Conservation (phyloP, 2,113 vertebrate genomes). For the Pomatostomus ruficeps region DNA sequence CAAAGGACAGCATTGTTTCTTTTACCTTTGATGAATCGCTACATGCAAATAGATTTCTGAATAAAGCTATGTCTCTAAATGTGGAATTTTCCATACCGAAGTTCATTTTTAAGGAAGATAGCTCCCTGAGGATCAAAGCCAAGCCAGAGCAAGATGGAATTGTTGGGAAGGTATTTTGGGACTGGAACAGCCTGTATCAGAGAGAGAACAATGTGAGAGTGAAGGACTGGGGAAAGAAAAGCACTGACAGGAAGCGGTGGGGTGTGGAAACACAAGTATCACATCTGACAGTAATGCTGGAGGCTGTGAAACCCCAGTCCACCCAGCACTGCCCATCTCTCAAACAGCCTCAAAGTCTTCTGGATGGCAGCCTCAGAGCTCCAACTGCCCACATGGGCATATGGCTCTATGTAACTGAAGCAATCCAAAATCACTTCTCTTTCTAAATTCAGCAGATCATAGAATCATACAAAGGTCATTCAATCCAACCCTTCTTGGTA, state of each 20-base stretch:
- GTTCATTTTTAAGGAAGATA: neutral
- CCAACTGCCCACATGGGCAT: neutral
- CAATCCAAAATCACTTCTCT: neutral
- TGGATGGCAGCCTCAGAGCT: neutral
- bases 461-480: neutral
- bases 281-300: neutral
- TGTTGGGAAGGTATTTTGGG: neutral
- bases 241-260: neutral
- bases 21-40: neutral
- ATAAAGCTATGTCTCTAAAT: neutral
- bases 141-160: neutral
- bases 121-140: neutral
- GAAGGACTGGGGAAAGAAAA: neutral
- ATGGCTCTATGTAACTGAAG: neutral
- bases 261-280: neutral
- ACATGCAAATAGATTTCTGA: neutral
- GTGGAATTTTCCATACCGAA: rapidly evolving
- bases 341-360: neutral
- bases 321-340: neutral
- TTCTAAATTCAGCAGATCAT: neutral
- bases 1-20: neutral
- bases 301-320: neutral
- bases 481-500: neutral
- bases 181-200: neutral
- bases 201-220: too few species aligned